Percentiles rank a stretch among this genome's conserved stretches.
phyloP scores from a whole-genome alignment of 2,888 invertebrate species.

The Mesorhabditis sp. region DNA sequence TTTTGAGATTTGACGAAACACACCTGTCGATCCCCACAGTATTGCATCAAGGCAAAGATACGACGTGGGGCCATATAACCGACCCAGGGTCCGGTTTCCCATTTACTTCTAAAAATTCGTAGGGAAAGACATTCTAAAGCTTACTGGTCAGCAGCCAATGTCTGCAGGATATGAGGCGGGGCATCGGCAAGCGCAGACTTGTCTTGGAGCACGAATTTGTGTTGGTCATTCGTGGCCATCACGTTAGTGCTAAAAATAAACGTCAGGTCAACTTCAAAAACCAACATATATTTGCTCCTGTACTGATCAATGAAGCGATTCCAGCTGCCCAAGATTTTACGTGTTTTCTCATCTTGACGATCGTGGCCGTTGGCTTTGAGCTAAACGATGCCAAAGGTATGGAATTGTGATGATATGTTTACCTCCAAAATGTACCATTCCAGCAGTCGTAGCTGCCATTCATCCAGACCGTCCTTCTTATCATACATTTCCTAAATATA shows the following conservation, averaged over 20 bases:
- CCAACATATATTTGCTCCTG: constrained; percentile 49
- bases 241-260: constrained; percentile 41
- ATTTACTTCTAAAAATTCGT: constrained; percentile 29
- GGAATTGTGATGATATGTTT: constrained; percentile 7
- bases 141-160: constrained; percentile 41
- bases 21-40: constrained; percentile 44
- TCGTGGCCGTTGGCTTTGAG: constrained; percentile 47
- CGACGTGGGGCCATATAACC: constrained; percentile 48
- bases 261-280: background rate
- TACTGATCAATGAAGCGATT: constrained; percentile 48
- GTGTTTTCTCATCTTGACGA: constrained; percentile 43
- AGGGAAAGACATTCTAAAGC: constrained; percentile 8
- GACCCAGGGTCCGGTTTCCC: constrained; percentile 49
- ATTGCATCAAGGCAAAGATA: constrained; percentile 49
- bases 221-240: constrained; percentile 50
- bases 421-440: constrained; percentile 43
- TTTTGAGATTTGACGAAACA: background rate
- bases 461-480: constrained; percentile 35
- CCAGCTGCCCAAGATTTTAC: constrained; percentile 50
- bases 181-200: constrained; percentile 42
- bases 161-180: constrained; percentile 49
- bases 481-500: constrained; percentile 38
- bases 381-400: constrained; percentile 13
- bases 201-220: constrained; percentile 36
- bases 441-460: constrained; percentile 51